Evolutionary conservation across 2,797 vertebrate species (phyloP).

Genomic region (Sandelia bainsii): DNA sequence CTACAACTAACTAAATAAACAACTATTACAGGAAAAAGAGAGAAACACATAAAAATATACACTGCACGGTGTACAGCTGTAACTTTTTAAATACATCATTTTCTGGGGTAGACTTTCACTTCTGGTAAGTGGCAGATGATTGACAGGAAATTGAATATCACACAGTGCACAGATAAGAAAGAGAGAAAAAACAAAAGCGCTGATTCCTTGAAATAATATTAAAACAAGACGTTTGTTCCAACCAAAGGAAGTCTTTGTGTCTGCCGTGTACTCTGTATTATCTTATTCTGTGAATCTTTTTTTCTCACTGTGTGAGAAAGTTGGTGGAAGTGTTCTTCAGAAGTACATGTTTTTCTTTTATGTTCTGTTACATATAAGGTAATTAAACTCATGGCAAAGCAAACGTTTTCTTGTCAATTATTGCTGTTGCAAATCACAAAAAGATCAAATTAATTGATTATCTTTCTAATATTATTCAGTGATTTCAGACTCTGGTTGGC

Average conservation of each 20-base stretch:
- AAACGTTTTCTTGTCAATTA: neutral
- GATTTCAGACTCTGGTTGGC: neutral
- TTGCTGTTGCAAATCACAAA: neutral
- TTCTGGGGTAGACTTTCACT: neutral
- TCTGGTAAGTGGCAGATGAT: neutral
- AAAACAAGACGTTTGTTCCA: neutral
- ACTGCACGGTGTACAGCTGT: neutral
- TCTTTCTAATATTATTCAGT: neutral
- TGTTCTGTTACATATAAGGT: too few relatives aligned
- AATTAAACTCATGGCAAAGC: neutral
- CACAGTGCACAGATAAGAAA: neutral
- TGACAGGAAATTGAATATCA: conserved; percentile 26
- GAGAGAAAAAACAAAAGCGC: neutral
- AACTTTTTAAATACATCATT: neutral
- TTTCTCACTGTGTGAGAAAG: conserved; percentile 2
- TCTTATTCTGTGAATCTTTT: neutral
- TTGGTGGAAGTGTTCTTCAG: neutral
- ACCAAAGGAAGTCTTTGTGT: conserved; percentile 3
- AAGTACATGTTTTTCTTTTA: neutral
- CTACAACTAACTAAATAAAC: neutral
- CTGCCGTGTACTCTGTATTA: neutral
- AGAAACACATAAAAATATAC: neutral
- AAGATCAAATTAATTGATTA: neutral
- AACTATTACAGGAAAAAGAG: neutral
- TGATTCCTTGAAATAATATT: conserved; percentile 14